These are phyloP conservation scores for Pheosia tremula DNA, from an alignment of 2,888 invertebrate species.

Conservation along the genomic window DNA sequence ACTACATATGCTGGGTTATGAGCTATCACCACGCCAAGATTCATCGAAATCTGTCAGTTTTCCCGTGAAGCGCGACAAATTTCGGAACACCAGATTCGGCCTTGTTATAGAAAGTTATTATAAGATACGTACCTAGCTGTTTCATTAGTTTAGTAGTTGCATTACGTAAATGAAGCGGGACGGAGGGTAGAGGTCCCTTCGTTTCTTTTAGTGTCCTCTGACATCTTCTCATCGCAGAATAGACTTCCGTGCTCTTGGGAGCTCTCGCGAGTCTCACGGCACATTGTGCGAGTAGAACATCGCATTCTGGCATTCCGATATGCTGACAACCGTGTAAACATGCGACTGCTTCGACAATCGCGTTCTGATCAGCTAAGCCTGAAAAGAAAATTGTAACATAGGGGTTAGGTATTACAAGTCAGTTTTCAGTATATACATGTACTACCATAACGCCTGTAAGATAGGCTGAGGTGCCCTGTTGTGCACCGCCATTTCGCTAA, in stretches of 20 bases:
- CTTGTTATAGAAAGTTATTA: not conserved
- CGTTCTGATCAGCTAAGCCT: conserved; percentile 88
- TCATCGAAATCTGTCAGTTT: no score
- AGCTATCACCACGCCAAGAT: no score
- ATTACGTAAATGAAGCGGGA: conserved; percentile 91
- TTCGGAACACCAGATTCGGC: no score
- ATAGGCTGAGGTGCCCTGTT: no score
- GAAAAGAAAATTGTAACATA: not conserved
- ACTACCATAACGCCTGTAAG: no score
- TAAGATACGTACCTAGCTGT: conserved; percentile 84
- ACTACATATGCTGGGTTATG: no score
- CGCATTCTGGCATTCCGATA: conserved; percentile 93
- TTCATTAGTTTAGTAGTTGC: conserved; percentile 92
- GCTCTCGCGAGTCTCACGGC: conserved; percentile 91
- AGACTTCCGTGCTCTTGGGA: conserved; percentile 88
- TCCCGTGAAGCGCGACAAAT: no score
- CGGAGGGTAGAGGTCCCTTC: conserved; percentile 88
- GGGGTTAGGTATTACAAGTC: not conserved
- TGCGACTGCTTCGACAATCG: conserved; percentile 87
- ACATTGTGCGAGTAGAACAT: conserved; percentile 90
- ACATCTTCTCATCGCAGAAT: conserved; percentile 85
- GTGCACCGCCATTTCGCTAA: no score
- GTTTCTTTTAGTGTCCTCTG: conserved; percentile 84
- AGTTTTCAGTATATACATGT: no score
- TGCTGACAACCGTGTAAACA: conserved; percentile 92